phyloP scores from a whole-genome alignment of 64 coral and sea anemone species.

The Porites australiensis region DNA sequence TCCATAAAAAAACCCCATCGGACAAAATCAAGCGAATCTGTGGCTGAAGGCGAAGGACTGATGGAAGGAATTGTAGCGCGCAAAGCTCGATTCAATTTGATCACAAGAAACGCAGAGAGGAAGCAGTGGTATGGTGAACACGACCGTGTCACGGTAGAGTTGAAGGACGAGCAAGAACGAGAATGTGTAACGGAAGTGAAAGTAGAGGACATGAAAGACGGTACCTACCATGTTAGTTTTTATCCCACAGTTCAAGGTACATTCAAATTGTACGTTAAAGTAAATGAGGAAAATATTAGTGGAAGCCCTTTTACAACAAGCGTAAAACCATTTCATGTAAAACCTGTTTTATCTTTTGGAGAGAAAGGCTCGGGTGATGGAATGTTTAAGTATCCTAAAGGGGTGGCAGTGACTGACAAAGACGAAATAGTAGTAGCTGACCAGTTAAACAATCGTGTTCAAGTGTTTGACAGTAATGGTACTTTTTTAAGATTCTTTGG shows the following conservation, averaged over 20 bases:
- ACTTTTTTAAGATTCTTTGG: conserved; percentile 32
- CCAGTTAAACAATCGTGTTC: not conserved
- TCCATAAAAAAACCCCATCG: not conserved
- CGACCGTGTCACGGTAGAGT: not conserved
- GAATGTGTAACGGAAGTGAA: not conserved
- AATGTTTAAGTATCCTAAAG: not conserved
- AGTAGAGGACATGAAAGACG: not conserved
- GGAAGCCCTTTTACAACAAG: conserved; percentile 1
- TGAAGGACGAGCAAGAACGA: not conserved
- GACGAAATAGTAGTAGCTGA: conserved; percentile 34
- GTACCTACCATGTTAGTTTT: conserved; percentile 32
- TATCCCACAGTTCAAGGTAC: conserved; percentile 35
- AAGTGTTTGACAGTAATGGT: conserved; percentile 40
- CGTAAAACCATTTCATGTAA: not conserved
- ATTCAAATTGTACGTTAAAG: conserved; percentile 7
- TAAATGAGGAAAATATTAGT: conserved; percentile 15
- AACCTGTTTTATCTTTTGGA: conserved; percentile 7
- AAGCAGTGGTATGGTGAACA: no score
- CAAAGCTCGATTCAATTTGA: no score
- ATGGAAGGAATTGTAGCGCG: not conserved
- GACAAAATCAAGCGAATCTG: not conserved
- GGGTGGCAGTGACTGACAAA: conserved; percentile 15
- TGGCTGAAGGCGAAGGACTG: not conserved
- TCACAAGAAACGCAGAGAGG: no score
- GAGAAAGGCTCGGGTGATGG: not conserved